A percentile compares a stretch with the other conserved stretches of the same genome.
phyloP scores from a whole-genome alignment of 1,140 invertebrate genomes.

The Phortica variegata region DNA sequence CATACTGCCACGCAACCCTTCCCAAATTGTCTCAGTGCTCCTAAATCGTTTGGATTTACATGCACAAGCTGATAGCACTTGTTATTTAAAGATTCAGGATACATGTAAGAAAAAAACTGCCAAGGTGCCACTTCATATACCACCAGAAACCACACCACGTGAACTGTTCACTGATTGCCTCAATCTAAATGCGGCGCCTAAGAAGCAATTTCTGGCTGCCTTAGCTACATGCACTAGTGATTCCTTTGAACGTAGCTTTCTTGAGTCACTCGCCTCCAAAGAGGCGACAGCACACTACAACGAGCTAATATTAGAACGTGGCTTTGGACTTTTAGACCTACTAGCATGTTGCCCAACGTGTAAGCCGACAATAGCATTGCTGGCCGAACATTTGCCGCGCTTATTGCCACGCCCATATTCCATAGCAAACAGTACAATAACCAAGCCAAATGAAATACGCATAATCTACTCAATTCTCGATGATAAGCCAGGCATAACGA shows the following conservation, averaged over 20 bases:
- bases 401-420: slow-evolving; percentile 79
- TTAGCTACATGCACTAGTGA: slow-evolving; percentile 27
- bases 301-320: slow-evolving; percentile 30
- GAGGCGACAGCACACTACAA: slow-evolving; percentile 37
- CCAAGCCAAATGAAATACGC: slow-evolving; percentile 58
- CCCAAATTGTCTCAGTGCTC: slow-evolving; percentile 17
- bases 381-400: slow-evolving; percentile 73
- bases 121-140: slow-evolving; percentile 54
- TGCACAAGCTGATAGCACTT: slow-evolving; percentile 23
- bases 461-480: slow-evolving; percentile 67
- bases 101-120: slow-evolving; percentile 34
- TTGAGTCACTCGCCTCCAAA: slow-evolving; percentile 37
- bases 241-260: slow-evolving; percentile 23
- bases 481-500: slow-evolving; percentile 33
- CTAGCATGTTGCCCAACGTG: slow-evolving; percentile 67
- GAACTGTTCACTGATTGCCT: slow-evolving; percentile 53
- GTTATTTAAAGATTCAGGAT: slow-evolving; percentile 14
- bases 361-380: slow-evolving; percentile 64
- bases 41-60: slow-evolving; percentile 23
- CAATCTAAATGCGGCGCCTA: slow-evolving; percentile 45
- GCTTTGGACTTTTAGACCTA: slow-evolving; percentile 64
- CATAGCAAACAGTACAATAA: slow-evolving; percentile 68
- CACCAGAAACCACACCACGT: slow-evolving; percentile 34
- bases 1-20: slow-evolving; percentile 31
- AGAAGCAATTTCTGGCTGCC: slow-evolving; percentile 52